phyloP scores from a whole-genome alignment of 2,888 invertebrate species.

The Ochropleura plecta region DNA sequence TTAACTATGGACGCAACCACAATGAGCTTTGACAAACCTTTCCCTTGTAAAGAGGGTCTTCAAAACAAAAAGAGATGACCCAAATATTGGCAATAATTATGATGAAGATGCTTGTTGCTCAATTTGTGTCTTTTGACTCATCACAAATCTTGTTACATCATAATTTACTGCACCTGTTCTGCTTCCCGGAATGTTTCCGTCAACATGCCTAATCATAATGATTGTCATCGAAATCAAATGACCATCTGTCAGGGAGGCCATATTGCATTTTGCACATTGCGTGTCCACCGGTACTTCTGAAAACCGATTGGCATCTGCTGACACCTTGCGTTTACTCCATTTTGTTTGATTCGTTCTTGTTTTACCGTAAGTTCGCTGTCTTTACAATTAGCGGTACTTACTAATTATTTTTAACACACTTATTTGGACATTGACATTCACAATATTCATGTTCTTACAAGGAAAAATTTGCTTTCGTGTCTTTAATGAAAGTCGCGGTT shows the following conservation, averaged over 20 bases:
- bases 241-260: conserved; percentile 38
- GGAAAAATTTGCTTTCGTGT: conserved; percentile 18
- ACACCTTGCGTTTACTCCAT: conserved; percentile 49
- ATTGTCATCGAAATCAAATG: conserved; percentile 32
- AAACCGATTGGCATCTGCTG: conserved; percentile 44
- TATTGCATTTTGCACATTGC: conserved; percentile 49
- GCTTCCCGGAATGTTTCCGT: conserved; percentile 21
- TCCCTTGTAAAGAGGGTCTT: not conserved
- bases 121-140: not conserved
- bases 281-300: conserved; percentile 36
- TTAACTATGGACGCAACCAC: not conserved
- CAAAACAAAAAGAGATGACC: not conserved
- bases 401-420: conserved; percentile 11
- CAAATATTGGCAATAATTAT: not conserved
- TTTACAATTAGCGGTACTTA: conserved; percentile 43
- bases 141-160: not conserved
- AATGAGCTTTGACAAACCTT: not conserved
- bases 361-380: conserved; percentile 17
- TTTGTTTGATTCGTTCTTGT: conserved; percentile 33
- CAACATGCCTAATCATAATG: conserved; percentile 7
- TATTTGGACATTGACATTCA: not conserved
- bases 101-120: not conserved
- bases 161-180: conserved; percentile 39
- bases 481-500: conserved; percentile 14
- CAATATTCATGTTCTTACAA: conserved; percentile 7